Evolutionary conservation across 2,888 invertebrate species (phyloP).

Genomic region (Erebia palarica): DNA sequence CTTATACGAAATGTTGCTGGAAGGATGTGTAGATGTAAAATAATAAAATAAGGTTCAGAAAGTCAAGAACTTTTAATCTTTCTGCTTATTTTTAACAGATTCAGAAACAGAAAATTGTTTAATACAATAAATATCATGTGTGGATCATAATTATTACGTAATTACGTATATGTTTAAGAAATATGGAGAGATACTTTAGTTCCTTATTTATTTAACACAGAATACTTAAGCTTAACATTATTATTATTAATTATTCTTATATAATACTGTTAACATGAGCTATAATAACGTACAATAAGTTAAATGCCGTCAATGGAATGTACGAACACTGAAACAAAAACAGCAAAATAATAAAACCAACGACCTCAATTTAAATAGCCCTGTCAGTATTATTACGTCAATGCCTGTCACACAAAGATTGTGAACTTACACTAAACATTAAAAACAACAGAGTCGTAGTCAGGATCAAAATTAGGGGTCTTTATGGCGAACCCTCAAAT

Average conservation of each 20-base stretch:
- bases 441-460: neutral
- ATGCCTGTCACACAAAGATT: no score
- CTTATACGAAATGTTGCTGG: no score
- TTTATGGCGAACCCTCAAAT: neutral
- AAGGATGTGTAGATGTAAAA: no score
- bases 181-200: neutral
- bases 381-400: no score
- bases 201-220: neutral
- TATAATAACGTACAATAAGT: constrained; percentile 2
- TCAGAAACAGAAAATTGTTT: neutral
- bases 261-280: constrained; percentile 8
- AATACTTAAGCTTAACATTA: neutral
- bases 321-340: neutral
- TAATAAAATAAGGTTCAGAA: neutral
- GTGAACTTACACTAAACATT: no score
- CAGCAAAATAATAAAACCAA: neutral
- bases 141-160: no score
- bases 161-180: no score
- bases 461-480: neutral
- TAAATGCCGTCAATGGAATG: constrained; percentile 16
- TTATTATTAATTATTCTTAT: neutral
- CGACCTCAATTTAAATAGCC: no score
- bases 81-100: neutral
- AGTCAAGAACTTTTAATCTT: neutral
- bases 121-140: neutral